phyloP scores from a whole-genome alignment of 2,113 vertebrate genomes.

The Colaptes auratus region DNA sequence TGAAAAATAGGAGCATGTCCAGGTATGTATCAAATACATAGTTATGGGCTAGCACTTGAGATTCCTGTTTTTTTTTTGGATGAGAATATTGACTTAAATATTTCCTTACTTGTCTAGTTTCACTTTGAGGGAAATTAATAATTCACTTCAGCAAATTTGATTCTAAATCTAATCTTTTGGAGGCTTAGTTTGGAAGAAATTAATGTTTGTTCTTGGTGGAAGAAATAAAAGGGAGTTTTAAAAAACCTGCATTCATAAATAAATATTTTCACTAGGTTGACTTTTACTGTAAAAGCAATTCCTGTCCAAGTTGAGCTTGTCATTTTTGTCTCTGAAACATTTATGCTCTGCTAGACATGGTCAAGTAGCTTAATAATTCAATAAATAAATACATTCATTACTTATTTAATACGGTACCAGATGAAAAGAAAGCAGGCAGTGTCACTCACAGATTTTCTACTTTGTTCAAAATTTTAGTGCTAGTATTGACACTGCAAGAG shows the following conservation, averaged over 20 bases:
- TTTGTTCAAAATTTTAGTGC: neutral
- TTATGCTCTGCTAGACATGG: conserved; percentile 9
- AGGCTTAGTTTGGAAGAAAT: neutral
- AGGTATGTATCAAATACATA: neutral
- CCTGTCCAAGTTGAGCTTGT: conserved; percentile 26
- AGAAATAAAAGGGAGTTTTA: neutral
- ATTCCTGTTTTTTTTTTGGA: neutral
- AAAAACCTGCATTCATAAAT: neutral
- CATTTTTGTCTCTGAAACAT: neutral
- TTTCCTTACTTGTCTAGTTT: neutral
- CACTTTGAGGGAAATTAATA: neutral
- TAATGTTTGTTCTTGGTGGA: neutral
- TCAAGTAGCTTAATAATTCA: conserved; percentile 60
- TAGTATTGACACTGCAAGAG: neutral
- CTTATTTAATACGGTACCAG: conserved; percentile 35
- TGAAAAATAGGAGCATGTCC: neutral
- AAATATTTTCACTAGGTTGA: neutral
- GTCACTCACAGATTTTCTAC: neutral
- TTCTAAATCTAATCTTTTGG: neutral
- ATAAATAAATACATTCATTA: conserved; percentile 66
- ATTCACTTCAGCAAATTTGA: neutral
- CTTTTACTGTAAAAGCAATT: neutral
- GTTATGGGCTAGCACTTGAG: neutral
- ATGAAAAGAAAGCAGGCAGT: conserved; percentile 25
- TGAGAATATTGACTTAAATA: neutral